Base-by-base conservation (phyloP, 2,888 invertebrate genomes). In the Lasioglossum lativentre region DNA sequence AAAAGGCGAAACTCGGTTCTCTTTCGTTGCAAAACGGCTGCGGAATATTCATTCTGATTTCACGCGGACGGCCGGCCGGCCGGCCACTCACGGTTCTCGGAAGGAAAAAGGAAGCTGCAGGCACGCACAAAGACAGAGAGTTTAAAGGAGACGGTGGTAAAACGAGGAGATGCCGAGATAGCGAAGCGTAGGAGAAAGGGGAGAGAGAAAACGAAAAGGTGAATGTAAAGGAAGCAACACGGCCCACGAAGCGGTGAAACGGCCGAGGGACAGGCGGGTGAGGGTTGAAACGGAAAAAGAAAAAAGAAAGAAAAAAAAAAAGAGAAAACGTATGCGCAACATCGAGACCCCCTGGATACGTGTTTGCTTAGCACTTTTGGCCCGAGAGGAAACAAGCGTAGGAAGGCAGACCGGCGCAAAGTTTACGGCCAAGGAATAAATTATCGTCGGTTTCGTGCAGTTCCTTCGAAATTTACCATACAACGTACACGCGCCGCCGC, bases 371-470 rank as follows among this genome's bases (percentile, higher is more conserved):
- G 87, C 90, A 90, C 90, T 91, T 91, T 91, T 89, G 89, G 89
- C 86, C 81, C 82, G 88, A 90, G 88, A 88, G 87, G 89, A 89
- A 90, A 90, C 90, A 90, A 90, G 90, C 90, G 90, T 91, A 91
- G 90, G 89, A 90, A 90, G 90, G 85, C 87, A 85, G 88, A 82
- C 87, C 80, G 88, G 84, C 86, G 88, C 86, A 78, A 89, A 89
- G 89, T 92, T 92, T 92, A 92, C 91, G 92, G 91, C 90, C 90
- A 83, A 82, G 87, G 92, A 92, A 92, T 92, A 92, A 92, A 92
- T 92, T 92, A 92, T 92, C 91, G 92, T 89, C 85, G 90, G 38
- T 86, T 90, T 88, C 85, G 86, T 90, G 74, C 89, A n/a, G 87
- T 89, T 85, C 89, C 88, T 86, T 90, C 90, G 89, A 90, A 90